Base-by-base conservation (phyloP, 2,888 invertebrate species). In the Trachelus troglodyta region DNA sequence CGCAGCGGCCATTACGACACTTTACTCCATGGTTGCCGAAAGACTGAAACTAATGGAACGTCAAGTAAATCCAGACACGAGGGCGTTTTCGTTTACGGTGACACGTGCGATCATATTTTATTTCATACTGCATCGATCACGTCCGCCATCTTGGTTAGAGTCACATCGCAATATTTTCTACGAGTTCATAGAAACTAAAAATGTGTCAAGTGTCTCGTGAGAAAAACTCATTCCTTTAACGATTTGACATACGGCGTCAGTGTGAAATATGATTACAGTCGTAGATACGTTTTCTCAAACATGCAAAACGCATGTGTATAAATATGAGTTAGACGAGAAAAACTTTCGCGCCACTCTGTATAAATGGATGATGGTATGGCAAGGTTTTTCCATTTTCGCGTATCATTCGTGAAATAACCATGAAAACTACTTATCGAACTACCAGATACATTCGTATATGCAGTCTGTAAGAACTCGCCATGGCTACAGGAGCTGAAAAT, bases 81-180 rank as follows among this genome's bases (percentile, higher is more conserved):
- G 68, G 71, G 76, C 81, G 82, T 77, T 78, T 77, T 73, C 74
- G 33, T 34, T 76, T 40, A 15, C 74, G 23, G 34, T 77, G 80
- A 83, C 83, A 83, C 79, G 78, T 83, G 77, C 79, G 81, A 83
- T 83, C 81, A 82, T 82, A 83, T 83, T 81, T 82, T 82, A 79
- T 81, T 82, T 83, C 76, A 73, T 77, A 80, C 35, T 80, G 75
- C 77, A 76, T 79, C 80, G 80, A 82, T 81, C 80, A 82, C 81
- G 75, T 76, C 79, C 23, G 6, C 56, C 56, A 56, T 56, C 56
- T 56, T 56, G 69, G 69, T 35, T 75, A 15, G 73, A 73, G 33
- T 73, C 73, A 33, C 34, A 33, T 33, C 23, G 15, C 11, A 73
- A 73, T 34, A 73, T 33, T 73, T 73, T 73, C 31, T 4, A 23